Conservation (phyloP, 2,797 vertebrate species). For the Synaphobranchus kaupii region DNA sequence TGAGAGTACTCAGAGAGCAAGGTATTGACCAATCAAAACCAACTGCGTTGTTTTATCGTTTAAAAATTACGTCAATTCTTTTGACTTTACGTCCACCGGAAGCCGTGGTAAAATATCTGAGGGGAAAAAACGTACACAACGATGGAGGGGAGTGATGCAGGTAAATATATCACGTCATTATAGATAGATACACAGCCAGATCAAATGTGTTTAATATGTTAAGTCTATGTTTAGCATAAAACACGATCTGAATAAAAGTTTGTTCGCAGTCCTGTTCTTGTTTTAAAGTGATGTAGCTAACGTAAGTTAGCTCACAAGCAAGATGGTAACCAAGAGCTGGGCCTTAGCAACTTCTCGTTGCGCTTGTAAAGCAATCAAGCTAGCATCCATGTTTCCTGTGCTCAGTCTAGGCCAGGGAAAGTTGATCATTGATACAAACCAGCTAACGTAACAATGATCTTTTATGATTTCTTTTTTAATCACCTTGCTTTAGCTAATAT, state of each 20-base stretch:
- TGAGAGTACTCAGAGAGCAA: too few relatives aligned
- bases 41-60: background rate
- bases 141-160: constrained; percentile 14
- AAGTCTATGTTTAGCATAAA: background rate
- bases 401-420: background rate
- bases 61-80: background rate
- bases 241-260: background rate
- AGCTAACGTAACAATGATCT: background rate
- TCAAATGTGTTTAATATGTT: background rate
- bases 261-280: background rate
- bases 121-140: constrained; percentile 11
- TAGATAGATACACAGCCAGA: background rate
- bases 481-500: too few relatives aligned
- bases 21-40: background rate
- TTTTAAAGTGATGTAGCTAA: background rate
- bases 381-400: background rate
- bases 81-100: background rate
- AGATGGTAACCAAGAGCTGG: background rate
- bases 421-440: background rate
- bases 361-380: background rate
- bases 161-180: background rate
- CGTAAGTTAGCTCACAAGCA: background rate
- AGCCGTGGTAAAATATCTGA: background rate
- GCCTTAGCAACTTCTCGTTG: constrained; percentile 8
- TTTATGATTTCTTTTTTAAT: background rate